Percentiles rank a stretch among this genome's conserved stretches.
phyloP scores from a whole-genome alignment of 2,113 vertebrate species.

The Neotoma lepida region DNA sequence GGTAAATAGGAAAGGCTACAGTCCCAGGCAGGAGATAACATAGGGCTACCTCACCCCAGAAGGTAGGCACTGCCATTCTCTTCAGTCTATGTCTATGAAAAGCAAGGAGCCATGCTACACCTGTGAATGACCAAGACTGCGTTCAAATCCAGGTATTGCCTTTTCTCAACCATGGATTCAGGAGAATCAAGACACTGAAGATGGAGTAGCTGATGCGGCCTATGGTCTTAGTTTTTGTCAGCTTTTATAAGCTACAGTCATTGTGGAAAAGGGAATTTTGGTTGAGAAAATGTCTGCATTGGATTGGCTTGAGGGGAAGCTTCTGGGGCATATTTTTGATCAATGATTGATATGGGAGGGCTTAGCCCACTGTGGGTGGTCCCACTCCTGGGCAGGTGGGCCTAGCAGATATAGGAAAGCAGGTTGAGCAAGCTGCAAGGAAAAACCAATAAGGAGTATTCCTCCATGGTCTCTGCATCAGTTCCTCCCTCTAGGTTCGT shows the following conservation, averaged over 20 bases:
- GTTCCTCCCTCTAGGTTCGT: neutral
- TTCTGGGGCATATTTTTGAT: neutral
- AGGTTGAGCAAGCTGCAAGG: neutral
- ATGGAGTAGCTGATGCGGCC: fast-evolving
- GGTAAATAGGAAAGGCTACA: neutral
- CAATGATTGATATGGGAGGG: neutral
- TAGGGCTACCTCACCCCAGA: neutral
- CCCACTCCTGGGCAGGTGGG: neutral
- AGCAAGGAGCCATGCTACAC: neutral
- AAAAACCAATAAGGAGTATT: neutral
- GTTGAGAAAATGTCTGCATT: neutral
- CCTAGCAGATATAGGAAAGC: neutral
- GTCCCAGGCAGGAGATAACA: neutral
- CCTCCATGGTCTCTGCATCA: neutral
- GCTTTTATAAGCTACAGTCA: neutral
- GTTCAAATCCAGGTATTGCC: neutral
- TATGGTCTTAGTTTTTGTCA: neutral
- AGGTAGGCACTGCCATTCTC: neutral
- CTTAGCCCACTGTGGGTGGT: neutral
- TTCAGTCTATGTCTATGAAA: neutral
- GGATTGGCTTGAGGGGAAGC: neutral
- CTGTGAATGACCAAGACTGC: neutral
- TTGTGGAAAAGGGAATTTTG: neutral
- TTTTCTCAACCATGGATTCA: neutral
- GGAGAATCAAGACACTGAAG: neutral